A percentile compares a stretch with the other conserved stretches of the same genome.
These are phyloP conservation scores for Drosophila demipolita DNA, from an alignment of 2,888 invertebrate species.

Conservation along the genomic window DNA sequence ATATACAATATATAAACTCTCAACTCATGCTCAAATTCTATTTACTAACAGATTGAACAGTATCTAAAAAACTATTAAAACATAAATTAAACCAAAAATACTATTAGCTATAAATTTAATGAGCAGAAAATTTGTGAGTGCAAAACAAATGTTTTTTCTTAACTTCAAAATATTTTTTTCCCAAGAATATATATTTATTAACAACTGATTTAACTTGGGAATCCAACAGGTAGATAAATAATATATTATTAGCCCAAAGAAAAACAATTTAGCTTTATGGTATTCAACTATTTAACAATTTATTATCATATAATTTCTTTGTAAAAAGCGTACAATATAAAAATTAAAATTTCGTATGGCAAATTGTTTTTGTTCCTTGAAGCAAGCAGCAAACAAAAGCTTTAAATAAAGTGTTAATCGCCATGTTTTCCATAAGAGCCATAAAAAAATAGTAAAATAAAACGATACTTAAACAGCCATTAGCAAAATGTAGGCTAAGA, in stretches of 20 bases:
- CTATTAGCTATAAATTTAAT: neutral
- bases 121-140: neutral
- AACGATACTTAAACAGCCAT: slow-evolving; percentile 24
- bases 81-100: neutral
- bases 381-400: slow-evolving; percentile 37
- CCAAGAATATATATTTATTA: neutral
- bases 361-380: slow-evolving; percentile 2
- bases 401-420: slow-evolving; percentile 45
- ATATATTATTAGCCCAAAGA: neutral
- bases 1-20: neutral
- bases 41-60: neutral
- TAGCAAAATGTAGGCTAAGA: slow-evolving; percentile 23
- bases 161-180: neutral
- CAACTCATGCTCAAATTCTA: neutral
- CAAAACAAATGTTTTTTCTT: neutral
- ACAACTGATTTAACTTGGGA: neutral
- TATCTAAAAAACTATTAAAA: neutral
- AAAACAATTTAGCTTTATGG: neutral
- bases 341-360: neutral
- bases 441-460: neutral
- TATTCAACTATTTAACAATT: neutral
- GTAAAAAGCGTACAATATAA: neutral
- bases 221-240: neutral
- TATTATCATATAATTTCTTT: neutral
- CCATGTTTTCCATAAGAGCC: slow-evolving; percentile 10